Evolutionary conservation across 1,140 invertebrate species (phyloP).

Genomic region (Neotoxoptera formosana): DNA sequence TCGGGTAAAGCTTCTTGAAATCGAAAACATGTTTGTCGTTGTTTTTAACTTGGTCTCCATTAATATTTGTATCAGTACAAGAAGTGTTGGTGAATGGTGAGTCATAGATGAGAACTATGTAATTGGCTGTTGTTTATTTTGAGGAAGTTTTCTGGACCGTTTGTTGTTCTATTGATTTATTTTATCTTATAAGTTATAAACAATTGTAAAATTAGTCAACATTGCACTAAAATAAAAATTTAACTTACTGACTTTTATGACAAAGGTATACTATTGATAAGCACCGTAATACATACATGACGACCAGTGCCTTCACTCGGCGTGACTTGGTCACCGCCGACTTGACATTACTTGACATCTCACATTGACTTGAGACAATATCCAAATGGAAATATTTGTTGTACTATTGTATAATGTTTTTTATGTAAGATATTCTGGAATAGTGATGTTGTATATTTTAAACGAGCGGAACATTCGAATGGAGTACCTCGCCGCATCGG

Average conservation of each 20-base stretch:
- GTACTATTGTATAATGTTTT: not conserved
- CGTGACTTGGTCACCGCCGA: not conserved
- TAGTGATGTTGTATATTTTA: not conserved
- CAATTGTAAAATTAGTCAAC: not conserved
- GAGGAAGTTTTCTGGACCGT: not conserved
- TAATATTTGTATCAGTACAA: not conserved
- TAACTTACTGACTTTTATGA: not conserved
- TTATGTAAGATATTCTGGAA: not conserved
- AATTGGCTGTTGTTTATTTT: not conserved
- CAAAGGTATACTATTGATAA: not conserved
- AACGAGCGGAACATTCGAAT: not conserved
- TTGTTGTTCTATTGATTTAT: not conserved
- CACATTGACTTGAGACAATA: not conserved
- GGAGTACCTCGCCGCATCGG: not conserved
- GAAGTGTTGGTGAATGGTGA: not conserved
- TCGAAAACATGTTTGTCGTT: not conserved
- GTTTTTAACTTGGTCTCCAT: not conserved
- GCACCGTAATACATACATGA: not conserved
- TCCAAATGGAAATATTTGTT: not conserved
- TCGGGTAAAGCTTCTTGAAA: not conserved
- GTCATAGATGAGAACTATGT: not conserved
- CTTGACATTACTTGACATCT: not conserved
- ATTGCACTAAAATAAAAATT: not conserved
- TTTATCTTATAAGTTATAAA: not conserved
- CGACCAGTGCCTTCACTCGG: not conserved